Evolutionary conservation across 2,888 invertebrate species (phyloP), one percentile per base, ranked within the genome.

Genomic region (Drosophila buzzatii): DNA sequence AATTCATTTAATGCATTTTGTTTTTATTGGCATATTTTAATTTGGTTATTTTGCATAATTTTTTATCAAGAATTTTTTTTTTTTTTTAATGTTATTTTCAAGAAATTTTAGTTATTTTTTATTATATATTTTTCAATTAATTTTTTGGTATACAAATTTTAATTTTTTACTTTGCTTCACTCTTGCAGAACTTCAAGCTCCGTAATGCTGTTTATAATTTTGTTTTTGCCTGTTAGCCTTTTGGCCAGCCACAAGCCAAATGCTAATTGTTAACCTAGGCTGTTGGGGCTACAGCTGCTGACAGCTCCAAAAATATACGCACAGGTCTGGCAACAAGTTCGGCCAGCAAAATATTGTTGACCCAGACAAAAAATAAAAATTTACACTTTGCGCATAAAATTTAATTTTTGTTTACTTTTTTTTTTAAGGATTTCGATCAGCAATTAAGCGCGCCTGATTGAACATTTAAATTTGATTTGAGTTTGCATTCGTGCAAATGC

Each of bases 261-360:
- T 49, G 60, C 57, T 73, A 65, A 65, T 74, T 70, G 35, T 16
- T 27, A 55, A 49, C 27, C 49, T 35, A n/a, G 12, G 20, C 6
- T 1, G 2, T 31, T 5, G 49, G 9, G 45, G n/a, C 18, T 27
- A 35, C 14, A 18, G 20, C 62, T 52, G 49, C 52, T 23, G 39
- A 41, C 31, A 12, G 49, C 49, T 12, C 31, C n/a, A 6, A 31
- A 23, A 33, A 51, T 51, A 10, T n/a, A 10, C n/a, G n/a, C 62
- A 47, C 47, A 44, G 41, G 14, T 45, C 61, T 77, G 61, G 74
- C 78, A 74, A 72, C 78, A 69, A 76, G 76, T 76, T 49, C 44
- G 47, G 47, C 16, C 1, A 44, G 55, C 56, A 16, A 42, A 69
- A 27, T 37, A n/a, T 33, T 49, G 58, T 57, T 73, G 42, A 35